Percentiles rank a stretch among this genome's conserved stretches.
phyloP scores from a whole-genome alignment of 1,140 invertebrate species.

The Maconellicoccus hirsutus region DNA sequence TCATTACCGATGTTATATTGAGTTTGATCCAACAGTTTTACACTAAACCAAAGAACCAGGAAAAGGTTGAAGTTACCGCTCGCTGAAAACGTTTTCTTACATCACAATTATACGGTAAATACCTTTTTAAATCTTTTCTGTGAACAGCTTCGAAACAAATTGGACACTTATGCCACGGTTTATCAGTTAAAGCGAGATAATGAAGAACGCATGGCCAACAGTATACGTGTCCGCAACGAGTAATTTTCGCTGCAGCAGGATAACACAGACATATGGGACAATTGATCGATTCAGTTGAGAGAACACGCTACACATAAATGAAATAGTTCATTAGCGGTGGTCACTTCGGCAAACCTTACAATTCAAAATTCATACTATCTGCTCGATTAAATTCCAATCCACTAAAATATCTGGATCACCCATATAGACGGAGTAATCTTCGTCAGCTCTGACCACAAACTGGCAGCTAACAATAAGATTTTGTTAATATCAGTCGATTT shows the following conservation, averaged over 20 bases:
- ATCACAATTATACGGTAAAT: constrained; percentile 24
- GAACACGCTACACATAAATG: constrained; percentile 39
- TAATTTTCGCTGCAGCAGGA: constrained; percentile 79
- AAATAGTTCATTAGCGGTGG: constrained; percentile 15
- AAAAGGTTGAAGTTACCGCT: neutral
- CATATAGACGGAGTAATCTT: constrained; percentile 63
- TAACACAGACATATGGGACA: constrained; percentile 85
- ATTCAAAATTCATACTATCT: constrained; percentile 47
- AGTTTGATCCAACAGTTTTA: constrained; percentile 32
- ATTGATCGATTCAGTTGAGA: constrained; percentile 53
- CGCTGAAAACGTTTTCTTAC: neutral
- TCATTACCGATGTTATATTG: constrained; percentile 51
- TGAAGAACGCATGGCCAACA: constrained; percentile 93
- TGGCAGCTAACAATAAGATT: constrained; percentile 63
- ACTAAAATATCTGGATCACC: constrained; percentile 77
- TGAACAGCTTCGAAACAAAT: constrained; percentile 72
- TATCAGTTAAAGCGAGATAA: constrained; percentile 73
- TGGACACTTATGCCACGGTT: constrained; percentile 65
- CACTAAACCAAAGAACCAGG: constrained; percentile 32
- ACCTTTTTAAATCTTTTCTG: constrained; percentile 72
- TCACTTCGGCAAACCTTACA: constrained; percentile 4
- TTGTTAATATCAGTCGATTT: neutral
- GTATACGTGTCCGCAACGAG: constrained; percentile 87
- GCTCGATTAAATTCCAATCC: constrained; percentile 82
- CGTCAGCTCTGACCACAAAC: constrained; percentile 73